phyloP scores from a whole-genome alignment of 2,113 vertebrate genomes.

The Psittacus erithacus region DNA sequence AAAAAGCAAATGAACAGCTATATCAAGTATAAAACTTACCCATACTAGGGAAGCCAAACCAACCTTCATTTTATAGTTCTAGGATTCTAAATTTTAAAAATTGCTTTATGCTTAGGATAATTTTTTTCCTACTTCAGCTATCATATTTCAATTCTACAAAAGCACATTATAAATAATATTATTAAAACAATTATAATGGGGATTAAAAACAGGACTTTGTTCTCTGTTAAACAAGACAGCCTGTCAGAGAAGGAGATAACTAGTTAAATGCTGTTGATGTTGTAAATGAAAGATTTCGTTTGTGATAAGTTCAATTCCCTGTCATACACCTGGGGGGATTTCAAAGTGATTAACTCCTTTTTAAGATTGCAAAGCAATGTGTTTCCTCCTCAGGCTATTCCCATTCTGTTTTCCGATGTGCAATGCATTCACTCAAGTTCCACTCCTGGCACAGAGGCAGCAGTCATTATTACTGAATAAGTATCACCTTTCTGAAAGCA shows the following conservation, averaged over 20 bases:
- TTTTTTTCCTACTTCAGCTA: neutral
- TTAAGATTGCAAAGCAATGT: neutral
- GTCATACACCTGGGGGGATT: neutral
- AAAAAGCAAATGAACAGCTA: neutral
- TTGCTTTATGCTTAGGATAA: neutral
- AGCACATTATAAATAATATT: neutral
- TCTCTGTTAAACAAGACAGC: neutral
- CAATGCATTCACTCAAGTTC: neutral
- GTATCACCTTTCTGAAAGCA: neutral
- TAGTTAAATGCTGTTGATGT: neutral
- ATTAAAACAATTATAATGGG: neutral
- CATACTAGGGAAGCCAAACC: neutral
- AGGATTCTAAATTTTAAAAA: neutral
- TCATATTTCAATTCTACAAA: neutral
- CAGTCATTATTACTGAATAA: neutral
- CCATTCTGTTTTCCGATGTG: neutral
- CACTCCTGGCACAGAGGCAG: neutral
- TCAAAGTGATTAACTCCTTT: constrained; percentile 28
- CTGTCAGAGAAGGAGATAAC: neutral
- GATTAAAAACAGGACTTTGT: neutral
- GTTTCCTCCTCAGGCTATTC: neutral
- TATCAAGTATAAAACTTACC: neutral
- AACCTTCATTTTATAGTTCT: neutral
- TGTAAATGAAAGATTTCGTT: constrained; percentile 1
- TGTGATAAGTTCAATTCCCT: neutral